These are phyloP conservation scores for Erethizon dorsatum DNA, from an alignment of 2,797 vertebrate species.

Conservation along the genomic window DNA sequence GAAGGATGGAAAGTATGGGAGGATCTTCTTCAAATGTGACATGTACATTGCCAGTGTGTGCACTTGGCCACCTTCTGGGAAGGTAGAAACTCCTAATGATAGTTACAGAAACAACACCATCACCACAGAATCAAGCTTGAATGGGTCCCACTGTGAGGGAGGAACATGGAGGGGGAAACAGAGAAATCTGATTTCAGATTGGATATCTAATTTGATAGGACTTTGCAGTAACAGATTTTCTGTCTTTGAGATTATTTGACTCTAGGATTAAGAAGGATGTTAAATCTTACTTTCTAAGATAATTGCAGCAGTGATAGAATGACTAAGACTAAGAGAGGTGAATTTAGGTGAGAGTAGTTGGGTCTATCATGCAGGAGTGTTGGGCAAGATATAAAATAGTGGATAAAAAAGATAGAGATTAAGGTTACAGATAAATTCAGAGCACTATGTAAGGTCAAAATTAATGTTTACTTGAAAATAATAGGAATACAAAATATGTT, in stretches of 20 bases:
- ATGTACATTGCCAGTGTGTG: not conserved
- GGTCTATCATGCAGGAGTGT: not conserved
- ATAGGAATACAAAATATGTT: not conserved
- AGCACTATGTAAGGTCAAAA: not conserved
- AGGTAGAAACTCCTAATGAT: not conserved
- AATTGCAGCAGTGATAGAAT: not conserved
- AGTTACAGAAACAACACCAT: not conserved
- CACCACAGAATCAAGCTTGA: not conserved
- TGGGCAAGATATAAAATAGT: not conserved
- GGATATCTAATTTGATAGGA: not conserved
- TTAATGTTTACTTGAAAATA: not conserved
- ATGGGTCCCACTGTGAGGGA: not conserved
- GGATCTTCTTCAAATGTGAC: not conserved
- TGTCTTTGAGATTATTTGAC: not conserved
- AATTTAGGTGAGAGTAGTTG: not conserved
- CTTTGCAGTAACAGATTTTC: not conserved
- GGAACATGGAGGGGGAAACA: not conserved
- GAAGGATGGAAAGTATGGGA: not conserved
- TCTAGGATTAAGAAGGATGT: not conserved
- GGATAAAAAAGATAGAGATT: not conserved
- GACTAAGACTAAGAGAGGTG: not conserved
- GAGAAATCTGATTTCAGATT: slow-evolving; percentile 22
- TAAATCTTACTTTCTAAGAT: not conserved
- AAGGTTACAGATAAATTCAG: not conserved
- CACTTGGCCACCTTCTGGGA: not conserved